These are phyloP conservation scores for Pardosa pseudoannulata DNA, from an alignment of 2,888 invertebrate genomes.

Conservation along the genomic window DNA sequence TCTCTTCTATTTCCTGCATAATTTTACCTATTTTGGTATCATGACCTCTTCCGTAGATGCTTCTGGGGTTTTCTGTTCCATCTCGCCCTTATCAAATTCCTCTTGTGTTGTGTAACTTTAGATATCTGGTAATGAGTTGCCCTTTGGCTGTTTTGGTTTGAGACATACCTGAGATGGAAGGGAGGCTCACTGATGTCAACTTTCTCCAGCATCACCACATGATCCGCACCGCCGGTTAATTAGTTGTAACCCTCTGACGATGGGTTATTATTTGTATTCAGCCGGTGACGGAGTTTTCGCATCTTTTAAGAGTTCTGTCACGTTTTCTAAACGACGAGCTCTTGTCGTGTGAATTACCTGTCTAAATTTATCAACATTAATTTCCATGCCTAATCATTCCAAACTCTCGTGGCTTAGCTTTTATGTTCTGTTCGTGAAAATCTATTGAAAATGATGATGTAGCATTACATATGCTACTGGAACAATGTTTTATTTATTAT, in stretches of 20 bases:
- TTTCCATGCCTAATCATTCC: too few relatives aligned
- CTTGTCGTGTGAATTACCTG: too few relatives aligned
- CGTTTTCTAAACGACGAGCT: neutral
- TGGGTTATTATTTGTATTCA: constrained; percentile 7
- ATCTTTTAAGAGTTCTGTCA: neutral
- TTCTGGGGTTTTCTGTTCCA: neutral
- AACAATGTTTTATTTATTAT: too few relatives aligned
- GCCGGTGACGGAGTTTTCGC: neutral
- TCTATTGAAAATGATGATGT: too few relatives aligned
- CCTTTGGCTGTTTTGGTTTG: neutral
- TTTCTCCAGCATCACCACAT: neutral
- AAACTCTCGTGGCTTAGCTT: too few relatives aligned
- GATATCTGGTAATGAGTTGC: neutral
- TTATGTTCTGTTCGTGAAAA: too few relatives aligned
- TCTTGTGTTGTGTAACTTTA: neutral
- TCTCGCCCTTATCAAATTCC: neutral
- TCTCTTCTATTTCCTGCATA: neutral
- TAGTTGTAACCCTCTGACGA: neutral
- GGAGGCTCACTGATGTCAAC: neutral
- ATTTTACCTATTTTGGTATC: neutral
- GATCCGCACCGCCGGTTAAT: neutral
- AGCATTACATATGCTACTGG: too few relatives aligned
- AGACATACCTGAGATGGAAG: neutral
- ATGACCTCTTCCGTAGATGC: neutral
- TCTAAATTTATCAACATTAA: too few relatives aligned